Evolutionary conservation across 2,797 vertebrate genomes (phyloP), one percentile per base, ranked within the genome.

Genomic region (Karalla daura): DNA sequence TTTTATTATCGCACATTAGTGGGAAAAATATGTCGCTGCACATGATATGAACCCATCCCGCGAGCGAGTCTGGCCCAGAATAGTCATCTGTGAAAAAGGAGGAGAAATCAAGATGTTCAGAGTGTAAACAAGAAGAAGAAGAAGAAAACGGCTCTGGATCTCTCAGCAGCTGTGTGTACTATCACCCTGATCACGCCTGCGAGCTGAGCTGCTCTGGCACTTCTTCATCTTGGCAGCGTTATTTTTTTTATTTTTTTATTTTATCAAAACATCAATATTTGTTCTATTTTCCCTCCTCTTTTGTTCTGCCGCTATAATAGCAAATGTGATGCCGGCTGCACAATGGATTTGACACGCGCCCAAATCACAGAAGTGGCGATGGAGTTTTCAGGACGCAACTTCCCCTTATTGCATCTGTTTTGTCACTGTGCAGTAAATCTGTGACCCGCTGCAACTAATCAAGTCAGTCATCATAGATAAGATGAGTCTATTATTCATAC

Each of bases 101-200:
- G 37, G n/a, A 59, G 39, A 60, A 70, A 61, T 49, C 5, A 58
- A 20, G 46, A 52, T 49, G 35, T 24, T 79, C 43, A 56, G 33
- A 78, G 54, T 66, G 24, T 32, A 47, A 78, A 54, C 17, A 64
- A 47, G 36, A 67, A n/a, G 2, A 32, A 17, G 20, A 62, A 41
- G 5, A 36, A n/a, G n/a, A n/a, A n/a, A n/a, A n/a, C n/a, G n/a
- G 40, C 27, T 61, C 17, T 37, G 43, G 65, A 67, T 66, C 3
- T 55, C 35, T 44, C 13, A 70, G 35, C 32, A 49, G 44, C 18
- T 50, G 12, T 25, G 32, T 33, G 28, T 23, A 15, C 24, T 23
- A 5, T 63, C 20, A 30, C 3, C 46, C 30, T 53, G 59, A 62
- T 58, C 21, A 28, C 36, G 6, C 35, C 41, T 53, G 35, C 50